Evolutionary conservation across 2,113 vertebrate species (phyloP).

Genomic region (Talpa occidentalis): DNA sequence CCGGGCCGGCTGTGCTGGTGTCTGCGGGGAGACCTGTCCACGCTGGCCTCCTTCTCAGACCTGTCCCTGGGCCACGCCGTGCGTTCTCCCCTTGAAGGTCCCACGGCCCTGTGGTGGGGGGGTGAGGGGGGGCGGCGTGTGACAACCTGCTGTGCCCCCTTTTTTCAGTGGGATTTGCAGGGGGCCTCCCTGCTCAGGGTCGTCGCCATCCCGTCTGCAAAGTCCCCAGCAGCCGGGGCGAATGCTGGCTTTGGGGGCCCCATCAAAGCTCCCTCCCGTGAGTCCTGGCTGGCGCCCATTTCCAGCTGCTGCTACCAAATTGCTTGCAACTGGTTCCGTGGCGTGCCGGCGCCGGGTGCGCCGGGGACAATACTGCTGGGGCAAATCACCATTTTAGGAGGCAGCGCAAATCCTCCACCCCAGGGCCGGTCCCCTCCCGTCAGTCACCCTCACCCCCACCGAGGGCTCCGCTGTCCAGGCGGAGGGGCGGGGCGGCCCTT

Average conservation of each 20-base stretch:
- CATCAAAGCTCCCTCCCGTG: constrained; percentile 28
- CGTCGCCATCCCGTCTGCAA: not conserved
- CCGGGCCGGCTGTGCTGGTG: no score
- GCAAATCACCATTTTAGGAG: constrained; percentile 60
- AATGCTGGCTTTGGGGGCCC: not conserved
- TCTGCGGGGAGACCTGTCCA: no score
- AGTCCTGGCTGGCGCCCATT: constrained; percentile 63
- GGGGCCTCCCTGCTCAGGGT: no score
- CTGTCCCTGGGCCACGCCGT: no score
- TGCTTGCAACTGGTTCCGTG: constrained; percentile 72
- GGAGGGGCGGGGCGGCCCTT: rapidly evolving
- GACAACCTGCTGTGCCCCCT: no score
- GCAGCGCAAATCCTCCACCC: not conserved
- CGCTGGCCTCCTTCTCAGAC: no score
- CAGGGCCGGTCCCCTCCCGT: rapidly evolving
- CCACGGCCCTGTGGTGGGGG: not conserved
- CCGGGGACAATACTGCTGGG: constrained; percentile 56
- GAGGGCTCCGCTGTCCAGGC: not conserved
- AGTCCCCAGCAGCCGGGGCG: not conserved
- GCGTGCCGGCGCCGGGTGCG: constrained; percentile 60
- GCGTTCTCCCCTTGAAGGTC: not conserved
- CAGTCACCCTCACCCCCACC: not conserved
- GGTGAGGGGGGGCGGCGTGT: not conserved
- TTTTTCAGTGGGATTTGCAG: no score
- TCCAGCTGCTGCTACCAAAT: constrained; percentile 67